phyloP scores from a whole-genome alignment of 2,888 invertebrate species.

The Ochropleura leucogaster region DNA sequence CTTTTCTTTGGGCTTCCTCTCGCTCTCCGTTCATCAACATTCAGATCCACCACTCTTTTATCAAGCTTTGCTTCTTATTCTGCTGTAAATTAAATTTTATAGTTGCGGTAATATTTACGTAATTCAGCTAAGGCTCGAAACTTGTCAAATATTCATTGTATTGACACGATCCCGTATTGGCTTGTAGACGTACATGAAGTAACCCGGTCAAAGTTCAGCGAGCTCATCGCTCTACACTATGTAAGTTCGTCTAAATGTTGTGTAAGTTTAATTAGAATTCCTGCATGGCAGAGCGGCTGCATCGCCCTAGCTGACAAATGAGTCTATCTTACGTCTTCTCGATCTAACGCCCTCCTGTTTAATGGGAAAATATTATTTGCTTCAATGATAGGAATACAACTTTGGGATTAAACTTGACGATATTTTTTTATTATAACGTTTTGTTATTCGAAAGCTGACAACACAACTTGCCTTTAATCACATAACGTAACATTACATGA shows the following conservation, averaged over 20 bases:
- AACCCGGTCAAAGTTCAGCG: slow-evolving; percentile 77
- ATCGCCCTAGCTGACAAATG: slow-evolving; percentile 78
- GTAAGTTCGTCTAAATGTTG: slow-evolving; percentile 82
- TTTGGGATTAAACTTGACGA: too few species aligned
- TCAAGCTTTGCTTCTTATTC: not conserved
- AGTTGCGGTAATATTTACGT: slow-evolving; percentile 15
- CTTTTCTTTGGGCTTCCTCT: too few species aligned
- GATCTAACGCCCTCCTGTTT: slow-evolving; percentile 59
- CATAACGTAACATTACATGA: not conserved
- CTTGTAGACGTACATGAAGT: slow-evolving; percentile 63
- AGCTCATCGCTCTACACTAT: slow-evolving; percentile 77
- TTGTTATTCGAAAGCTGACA: not conserved
- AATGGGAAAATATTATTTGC: slow-evolving; percentile 67
- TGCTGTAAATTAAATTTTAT: slow-evolving; percentile 25
- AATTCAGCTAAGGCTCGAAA: slow-evolving; percentile 33
- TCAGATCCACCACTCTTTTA: too few species aligned
- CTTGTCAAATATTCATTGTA: slow-evolving; percentile 53
- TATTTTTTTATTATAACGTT: not conserved
- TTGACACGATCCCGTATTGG: slow-evolving; percentile 61
- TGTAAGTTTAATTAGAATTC: slow-evolving; percentile 86
- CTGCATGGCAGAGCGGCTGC: slow-evolving; percentile 72
- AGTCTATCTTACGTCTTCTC: slow-evolving; percentile 75
- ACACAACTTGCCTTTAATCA: not conserved
- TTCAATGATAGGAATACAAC: not conserved
- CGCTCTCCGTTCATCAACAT: too few species aligned